These are phyloP conservation scores for Drosophila pseudoobscura DNA, from an alignment of 1,140 invertebrate species.

Conservation along the genomic window DNA sequence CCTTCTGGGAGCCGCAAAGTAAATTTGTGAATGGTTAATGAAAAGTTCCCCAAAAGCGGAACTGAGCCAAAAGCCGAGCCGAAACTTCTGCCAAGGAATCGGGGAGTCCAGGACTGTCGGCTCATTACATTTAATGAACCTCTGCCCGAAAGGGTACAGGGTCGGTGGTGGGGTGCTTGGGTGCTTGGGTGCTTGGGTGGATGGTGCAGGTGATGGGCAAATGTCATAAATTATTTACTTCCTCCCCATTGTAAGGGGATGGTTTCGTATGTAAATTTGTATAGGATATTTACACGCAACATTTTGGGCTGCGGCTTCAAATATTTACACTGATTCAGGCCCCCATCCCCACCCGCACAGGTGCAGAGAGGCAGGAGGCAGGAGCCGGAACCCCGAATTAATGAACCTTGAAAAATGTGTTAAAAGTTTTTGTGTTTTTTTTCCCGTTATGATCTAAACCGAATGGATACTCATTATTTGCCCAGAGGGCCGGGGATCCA, in stretches of 20 bases:
- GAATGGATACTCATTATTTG: slow-evolving; percentile 46
- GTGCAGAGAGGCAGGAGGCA: slow-evolving; percentile 8
- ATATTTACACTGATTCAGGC: slow-evolving; percentile 75
- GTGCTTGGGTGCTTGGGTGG: not conserved
- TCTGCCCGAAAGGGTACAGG: not conserved
- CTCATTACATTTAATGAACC: slow-evolving; percentile 76
- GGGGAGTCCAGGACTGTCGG: slow-evolving; percentile 39
- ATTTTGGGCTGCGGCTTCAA: slow-evolving; percentile 73
- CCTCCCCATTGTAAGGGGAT: slow-evolving; percentile 4
- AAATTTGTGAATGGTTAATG: slow-evolving; percentile 82
- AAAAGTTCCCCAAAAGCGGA: slow-evolving; percentile 58
- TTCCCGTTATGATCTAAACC: slow-evolving; percentile 55
- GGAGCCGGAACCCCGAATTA: slow-evolving; percentile 52
- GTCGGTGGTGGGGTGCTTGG: too few relatives aligned
- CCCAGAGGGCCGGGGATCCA: not conserved
- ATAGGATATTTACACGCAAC: slow-evolving; percentile 81
- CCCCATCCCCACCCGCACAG: slow-evolving; percentile 12
- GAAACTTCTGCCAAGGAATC: not conserved
- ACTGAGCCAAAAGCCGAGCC: slow-evolving; percentile 4
- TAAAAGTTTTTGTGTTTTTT: slow-evolving; percentile 58
- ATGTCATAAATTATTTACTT: slow-evolving; percentile 69
- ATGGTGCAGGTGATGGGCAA: slow-evolving; percentile 54
- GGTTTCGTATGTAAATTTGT: slow-evolving; percentile 60
- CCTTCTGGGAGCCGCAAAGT: slow-evolving; percentile 57
- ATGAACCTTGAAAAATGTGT: slow-evolving; percentile 82